phyloP scores from a whole-genome alignment of 2,797 vertebrate species.

The Lepilemur ruficaudatus region DNA sequence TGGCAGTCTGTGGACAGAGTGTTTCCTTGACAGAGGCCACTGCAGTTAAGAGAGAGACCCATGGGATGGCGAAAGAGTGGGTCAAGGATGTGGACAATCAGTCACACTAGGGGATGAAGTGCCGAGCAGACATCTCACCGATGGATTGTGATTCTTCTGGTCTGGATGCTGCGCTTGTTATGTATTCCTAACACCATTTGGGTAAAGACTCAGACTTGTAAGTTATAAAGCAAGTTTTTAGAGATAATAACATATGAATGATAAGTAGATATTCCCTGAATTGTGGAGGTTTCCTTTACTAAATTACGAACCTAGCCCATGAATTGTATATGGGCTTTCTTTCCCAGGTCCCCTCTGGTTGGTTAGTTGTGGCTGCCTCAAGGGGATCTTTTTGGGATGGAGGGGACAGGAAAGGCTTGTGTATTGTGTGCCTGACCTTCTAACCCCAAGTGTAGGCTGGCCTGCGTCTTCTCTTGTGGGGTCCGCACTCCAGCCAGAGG shows the following conservation, averaged over 20 bases:
- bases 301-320: neutral
- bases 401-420: neutral
- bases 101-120: too few species aligned
- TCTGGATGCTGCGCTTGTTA: neutral
- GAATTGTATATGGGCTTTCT: neutral
- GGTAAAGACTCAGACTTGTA: neutral
- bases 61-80: neutral
- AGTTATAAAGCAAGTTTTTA: neutral
- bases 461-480: neutral
- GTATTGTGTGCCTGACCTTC: neutral
- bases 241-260: neutral
- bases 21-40: neutral
- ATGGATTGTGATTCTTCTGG: neutral
- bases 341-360: neutral
- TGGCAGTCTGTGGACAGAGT: neutral
- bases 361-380: neutral
- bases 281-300: neutral
- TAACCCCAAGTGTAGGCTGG: too few species aligned
- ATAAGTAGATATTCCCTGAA: neutral
- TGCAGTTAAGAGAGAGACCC: neutral
- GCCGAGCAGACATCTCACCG: rapidly evolving
- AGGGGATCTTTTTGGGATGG: neutral
- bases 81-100: neutral
- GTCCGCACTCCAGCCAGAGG: neutral
- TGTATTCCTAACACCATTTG: neutral